Percentiles rank a stretch among this genome's conserved stretches.
These are phyloP conservation scores for Gallinago undulata DNA, from an alignment of 2,113 vertebrate genomes.

Conservation along the genomic window DNA sequence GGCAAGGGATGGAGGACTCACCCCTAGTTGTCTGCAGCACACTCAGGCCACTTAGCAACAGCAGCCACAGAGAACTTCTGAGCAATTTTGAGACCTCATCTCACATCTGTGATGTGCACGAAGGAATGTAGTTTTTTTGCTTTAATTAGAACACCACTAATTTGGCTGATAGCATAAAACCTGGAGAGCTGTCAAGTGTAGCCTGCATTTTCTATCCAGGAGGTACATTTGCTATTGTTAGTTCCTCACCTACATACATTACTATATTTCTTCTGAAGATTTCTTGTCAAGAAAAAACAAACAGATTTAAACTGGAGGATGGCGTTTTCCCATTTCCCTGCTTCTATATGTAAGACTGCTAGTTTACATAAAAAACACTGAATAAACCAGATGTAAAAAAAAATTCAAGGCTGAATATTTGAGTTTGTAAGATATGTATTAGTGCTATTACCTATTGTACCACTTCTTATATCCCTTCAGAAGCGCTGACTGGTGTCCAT, in stretches of 20 bases:
- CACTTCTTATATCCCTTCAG: not conserved
- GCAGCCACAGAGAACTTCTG: not conserved
- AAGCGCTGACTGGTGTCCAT: not conserved
- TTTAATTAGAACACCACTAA: not conserved
- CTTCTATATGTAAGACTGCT: not conserved
- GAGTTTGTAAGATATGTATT: not conserved
- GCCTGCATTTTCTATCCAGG: not conserved
- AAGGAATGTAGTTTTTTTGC: not conserved
- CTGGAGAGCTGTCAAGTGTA: not conserved
- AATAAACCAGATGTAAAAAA: not conserved
- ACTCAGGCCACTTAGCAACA: not conserved
- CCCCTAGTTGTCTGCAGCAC: rapidly evolving
- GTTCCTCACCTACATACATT: not conserved
- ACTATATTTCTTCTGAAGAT: not conserved
- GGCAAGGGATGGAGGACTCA: not conserved
- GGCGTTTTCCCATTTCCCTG: not conserved
- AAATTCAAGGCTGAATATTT: not conserved
- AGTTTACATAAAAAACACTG: not conserved
- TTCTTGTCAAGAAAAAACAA: not conserved
- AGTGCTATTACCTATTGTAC: not conserved
- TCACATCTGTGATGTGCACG: not conserved
- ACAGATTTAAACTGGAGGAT: not conserved
- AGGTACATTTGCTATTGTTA: not conserved
- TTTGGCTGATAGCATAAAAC: not conserved
- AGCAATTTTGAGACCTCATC: not conserved